Base-by-base conservation (phyloP, 2,113 vertebrate species). In the Eurystomus gularis region DNA sequence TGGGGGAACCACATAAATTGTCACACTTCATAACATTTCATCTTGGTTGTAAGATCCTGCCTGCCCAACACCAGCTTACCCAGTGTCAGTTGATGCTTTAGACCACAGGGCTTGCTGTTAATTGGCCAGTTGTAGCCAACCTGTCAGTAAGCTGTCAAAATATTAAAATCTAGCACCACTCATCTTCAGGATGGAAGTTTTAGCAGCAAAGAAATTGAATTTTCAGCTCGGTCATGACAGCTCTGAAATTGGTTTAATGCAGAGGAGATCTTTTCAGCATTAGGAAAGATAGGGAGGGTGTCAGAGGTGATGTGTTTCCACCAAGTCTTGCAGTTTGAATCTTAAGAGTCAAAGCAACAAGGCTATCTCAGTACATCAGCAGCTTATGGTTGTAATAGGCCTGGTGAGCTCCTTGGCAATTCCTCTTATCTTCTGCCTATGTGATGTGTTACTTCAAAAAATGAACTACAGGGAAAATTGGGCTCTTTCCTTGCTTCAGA, bases 131-230 rank as follows among this genome's bases (percentile, higher is more conserved):
- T 60, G 51, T 69, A 93, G 75, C 72, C 46, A 62, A 20, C 16
- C 42, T 96, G 92, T 77, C 93, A 88, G 57, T 64, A 64, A 90
- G 9, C 24, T 96, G 95, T 90, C 94, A 96, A 91, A 95, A 93
- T 69, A 93, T n/a, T 87, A 75, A 95, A 58, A 77, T 76, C 52
- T 55, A 80, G 37, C 44, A 51, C n/a, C 19, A 70, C 61, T 77
- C 25, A 37, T 91, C 89, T 85, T 86, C 76, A 78, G 79, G 84
- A 44, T 85, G 65, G 68, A 91, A 42, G 19, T 89, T 93, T 86
- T 61, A 92, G n/a, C 70, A 89, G 80, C 65, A 91, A 73, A 94
- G 44, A 94, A 93, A 86, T 82, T 69, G 81, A 81, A 92, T 91
- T 88, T 95, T 16, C 69, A 92, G 39, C 39, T 46, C 90, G 62